A percentile compares a stretch with the other conserved stretches of the same genome.
Evolutionary conservation across 1,140 invertebrate genomes (phyloP).

Genomic region (Drosophila sucinea): DNA sequence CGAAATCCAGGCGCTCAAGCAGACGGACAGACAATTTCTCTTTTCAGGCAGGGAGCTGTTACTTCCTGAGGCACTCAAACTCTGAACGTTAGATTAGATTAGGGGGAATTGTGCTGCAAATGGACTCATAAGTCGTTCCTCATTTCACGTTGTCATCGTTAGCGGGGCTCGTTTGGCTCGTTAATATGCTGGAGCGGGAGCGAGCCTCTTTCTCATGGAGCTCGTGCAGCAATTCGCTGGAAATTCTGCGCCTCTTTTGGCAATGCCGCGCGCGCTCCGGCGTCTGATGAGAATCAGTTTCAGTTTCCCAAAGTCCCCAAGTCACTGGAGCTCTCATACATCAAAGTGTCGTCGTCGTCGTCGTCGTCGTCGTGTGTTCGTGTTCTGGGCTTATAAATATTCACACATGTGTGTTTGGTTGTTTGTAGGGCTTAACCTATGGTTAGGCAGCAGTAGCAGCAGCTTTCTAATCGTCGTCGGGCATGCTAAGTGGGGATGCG

Average conservation of each 20-base stretch:
- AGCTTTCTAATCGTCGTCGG: slow-evolving; percentile 16
- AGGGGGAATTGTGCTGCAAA: no score
- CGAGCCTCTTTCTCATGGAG: slow-evolving; percentile 2
- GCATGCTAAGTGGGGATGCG: slow-evolving; percentile 10
- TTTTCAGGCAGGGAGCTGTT: no score
- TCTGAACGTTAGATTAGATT: no score
- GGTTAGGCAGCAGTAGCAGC: slow-evolving; percentile 1
- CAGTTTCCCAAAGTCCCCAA: slow-evolving; percentile 5
- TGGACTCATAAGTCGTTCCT: no score
- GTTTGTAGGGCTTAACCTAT: slow-evolving; percentile 9
- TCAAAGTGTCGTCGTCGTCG: slow-evolving; percentile 18
- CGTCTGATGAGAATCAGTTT: slow-evolving; percentile 16
- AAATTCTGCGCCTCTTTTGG: slow-evolving; percentile 20
- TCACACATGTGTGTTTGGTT: not conserved
- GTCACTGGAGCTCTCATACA: slow-evolving; percentile 18
- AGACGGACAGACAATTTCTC: no score
- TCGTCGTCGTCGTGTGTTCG: not conserved
- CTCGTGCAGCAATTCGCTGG: slow-evolving; percentile 23
- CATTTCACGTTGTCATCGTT: not conserved
- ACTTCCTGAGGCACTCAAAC: no score
- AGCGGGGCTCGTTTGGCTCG: not conserved
- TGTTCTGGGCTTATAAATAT: slow-evolving; percentile 23
- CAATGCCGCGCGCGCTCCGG: not conserved
- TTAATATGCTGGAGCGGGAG: slow-evolving; percentile 10
- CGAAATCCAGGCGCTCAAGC: no score